These are phyloP conservation scores for Siniperca knerii DNA, from an alignment of 2,113 vertebrate species.

Conservation along the genomic window DNA sequence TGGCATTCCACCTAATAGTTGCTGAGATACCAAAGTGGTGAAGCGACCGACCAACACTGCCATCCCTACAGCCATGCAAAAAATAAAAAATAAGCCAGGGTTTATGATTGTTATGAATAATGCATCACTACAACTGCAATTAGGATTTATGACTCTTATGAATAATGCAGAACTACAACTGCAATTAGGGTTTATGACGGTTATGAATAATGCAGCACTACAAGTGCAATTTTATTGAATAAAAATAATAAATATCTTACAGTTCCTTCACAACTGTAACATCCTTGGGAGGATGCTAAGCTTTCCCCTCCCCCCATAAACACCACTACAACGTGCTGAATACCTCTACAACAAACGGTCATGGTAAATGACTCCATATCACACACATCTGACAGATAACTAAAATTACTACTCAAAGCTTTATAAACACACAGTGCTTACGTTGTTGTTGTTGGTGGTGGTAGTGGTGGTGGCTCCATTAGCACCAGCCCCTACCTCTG, in stretches of 20 bases:
- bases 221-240: neutral
- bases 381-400: neutral
- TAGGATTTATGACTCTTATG: neutral
- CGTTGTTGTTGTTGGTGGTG: slow-evolving; percentile 54
- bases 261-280: neutral
- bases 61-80: no score
- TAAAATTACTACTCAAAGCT: neutral
- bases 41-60: neutral
- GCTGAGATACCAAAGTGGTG: neutral
- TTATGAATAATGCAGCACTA: neutral
- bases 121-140: neutral
- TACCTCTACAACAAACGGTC: neutral
- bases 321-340: neutral
- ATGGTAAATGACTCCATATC: neutral
- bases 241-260: neutral
- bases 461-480: slow-evolving; percentile 55
- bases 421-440: slow-evolving; percentile 52
- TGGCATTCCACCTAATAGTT: neutral
- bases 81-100: neutral
- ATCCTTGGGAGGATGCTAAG: no score
- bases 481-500: slow-evolving; percentile 72
- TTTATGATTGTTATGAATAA: neutral
- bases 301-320: no score
- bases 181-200: neutral
- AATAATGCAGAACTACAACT: neutral